Conservation (phyloP, 2,888 invertebrate genomes). For the Philereme transversata region DNA sequence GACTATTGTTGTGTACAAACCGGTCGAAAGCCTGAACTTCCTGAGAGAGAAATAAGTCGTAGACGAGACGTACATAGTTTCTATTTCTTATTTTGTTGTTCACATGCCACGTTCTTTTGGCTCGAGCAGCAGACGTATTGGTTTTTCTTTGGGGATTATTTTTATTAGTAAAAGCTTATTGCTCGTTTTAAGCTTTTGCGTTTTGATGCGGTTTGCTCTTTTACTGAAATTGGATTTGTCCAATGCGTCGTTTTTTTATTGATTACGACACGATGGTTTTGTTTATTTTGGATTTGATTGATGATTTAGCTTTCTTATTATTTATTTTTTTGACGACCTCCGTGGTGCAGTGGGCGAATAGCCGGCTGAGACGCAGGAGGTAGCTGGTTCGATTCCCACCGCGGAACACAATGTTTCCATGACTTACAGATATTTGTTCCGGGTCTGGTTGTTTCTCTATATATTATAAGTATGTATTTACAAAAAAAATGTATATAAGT, state of each 20-base stretch:
- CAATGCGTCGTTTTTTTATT: neutral
- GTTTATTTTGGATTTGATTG: neutral
- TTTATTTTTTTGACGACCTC: too few species aligned
- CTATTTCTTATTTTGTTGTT: constrained; percentile 66
- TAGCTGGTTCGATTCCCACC: too few species aligned
- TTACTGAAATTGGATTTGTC: constrained; percentile 24
- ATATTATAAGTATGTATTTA: too few species aligned
- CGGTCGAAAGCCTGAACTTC: constrained; percentile 75
- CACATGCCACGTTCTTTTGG: constrained; percentile 53
- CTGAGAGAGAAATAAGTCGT: constrained; percentile 71
- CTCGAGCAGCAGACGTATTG: constrained; percentile 56
- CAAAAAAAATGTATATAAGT: too few species aligned
- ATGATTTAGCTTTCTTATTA: constrained; percentile 3
- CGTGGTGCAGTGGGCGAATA: too few species aligned
- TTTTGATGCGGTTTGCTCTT: constrained; percentile 30
- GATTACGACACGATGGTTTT: too few species aligned
- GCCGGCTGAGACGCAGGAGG: too few species aligned
- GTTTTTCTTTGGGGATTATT: constrained; percentile 61
- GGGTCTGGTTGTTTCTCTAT: too few species aligned
- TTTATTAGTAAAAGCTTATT: constrained; percentile 56
- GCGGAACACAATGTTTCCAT: too few species aligned
- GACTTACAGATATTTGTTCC: too few species aligned
- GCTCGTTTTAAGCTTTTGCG: constrained; percentile 38
- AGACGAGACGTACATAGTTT: constrained; percentile 56
- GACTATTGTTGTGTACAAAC: constrained; percentile 61